Evolutionary conservation across 2,797 vertebrate genomes (phyloP), one percentile per base, ranked within the genome.

Genomic region (Morelia viridis): DNA sequence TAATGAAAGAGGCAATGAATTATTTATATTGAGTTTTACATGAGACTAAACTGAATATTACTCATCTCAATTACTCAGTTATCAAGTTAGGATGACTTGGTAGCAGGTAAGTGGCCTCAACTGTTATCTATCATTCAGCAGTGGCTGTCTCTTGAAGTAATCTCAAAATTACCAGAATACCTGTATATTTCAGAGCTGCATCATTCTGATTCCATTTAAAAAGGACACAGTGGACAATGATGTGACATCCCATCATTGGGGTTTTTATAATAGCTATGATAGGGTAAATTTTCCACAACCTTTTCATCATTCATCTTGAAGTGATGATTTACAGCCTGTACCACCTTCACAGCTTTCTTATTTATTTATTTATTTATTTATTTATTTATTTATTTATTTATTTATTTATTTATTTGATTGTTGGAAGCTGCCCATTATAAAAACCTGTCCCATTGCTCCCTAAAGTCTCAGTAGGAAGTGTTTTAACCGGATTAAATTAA

Each of bases 1-100:
- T 92, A 92, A 93, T 96, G 92, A 93, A 95, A 68, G 41, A 87
- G 92, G 60, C 84, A 86, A 41, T 90, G 92, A 92, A 91, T 92
- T 89, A 92, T 95, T 89, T 53, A 84, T 35, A 58, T 13, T 53
- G 86, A 61, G 0, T 7, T 76, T 89, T 35, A 91, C 28, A 50
- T 87, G 50, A 87, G 28, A 35, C 22, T 85, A 85, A 88, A 58
- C 12, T 86, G 10, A 76, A 24, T 88, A 50, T n/a, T 92, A 61
- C 61, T 89, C 46, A 26, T 90, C 31, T 76, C 56, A 53, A n/a
- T 68, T 68, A 46, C 62, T 85, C 80, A 92, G 57, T 85, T 91
- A 46, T 91, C 53, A n/a, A 31, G 26, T 61, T 76, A 91, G 4
- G 68, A 56, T 58, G 24, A 68, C 61, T 41, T 53, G 50, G 2